A percentile compares a stretch with the other conserved stretches of the same genome.
Evolutionary conservation across 1,140 invertebrate genomes (phyloP).

Genomic region (honey bee (Apis mellifera)): DNA sequence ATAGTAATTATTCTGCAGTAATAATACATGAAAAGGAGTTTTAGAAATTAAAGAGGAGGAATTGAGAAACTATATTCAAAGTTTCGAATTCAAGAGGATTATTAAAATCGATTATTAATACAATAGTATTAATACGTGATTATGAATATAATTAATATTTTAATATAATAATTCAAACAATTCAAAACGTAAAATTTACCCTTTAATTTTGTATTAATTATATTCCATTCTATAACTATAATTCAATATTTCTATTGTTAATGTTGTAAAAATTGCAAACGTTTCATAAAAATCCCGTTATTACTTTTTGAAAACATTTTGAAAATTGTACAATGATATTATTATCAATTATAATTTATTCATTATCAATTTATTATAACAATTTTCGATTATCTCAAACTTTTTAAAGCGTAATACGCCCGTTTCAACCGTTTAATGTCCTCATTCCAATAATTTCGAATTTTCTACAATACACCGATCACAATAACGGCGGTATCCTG

Average conservation of each 20-base stretch:
- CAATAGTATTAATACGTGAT: no score
- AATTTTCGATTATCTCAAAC: not conserved
- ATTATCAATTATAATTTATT: not conserved
- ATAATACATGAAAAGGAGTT: no score
- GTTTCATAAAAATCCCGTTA: not conserved
- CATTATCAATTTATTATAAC: not conserved
- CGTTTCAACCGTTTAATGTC: not conserved
- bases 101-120: no score
- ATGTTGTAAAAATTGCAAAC: not conserved
- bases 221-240: no score
- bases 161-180: no score
- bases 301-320: not conserved
- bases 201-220: no score
- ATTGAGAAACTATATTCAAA: no score
- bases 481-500: constrained; percentile 44
- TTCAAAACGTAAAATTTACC: no score
- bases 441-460: not conserved
- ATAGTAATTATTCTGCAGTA: no score
- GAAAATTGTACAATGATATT: not conserved
- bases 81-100: no score
- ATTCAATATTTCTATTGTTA: not conserved
- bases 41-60: not conserved
- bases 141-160: no score
- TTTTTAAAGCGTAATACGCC: not conserved
- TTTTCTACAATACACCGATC: constrained; percentile 14